Conservation (phyloP, 2,888 invertebrate species). For the Cistogaster globosa region DNA sequence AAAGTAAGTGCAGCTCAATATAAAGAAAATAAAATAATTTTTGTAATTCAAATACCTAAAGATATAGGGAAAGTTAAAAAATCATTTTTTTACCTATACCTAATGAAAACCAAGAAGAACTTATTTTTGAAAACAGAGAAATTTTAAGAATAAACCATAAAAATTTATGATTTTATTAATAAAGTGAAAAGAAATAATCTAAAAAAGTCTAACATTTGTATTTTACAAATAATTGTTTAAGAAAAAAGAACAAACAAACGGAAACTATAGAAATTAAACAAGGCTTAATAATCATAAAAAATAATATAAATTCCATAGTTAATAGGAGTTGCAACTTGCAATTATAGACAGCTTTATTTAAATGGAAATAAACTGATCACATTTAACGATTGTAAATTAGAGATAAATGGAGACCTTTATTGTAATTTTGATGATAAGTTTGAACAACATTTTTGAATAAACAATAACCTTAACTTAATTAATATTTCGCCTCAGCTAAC, state of each 20-base stretch:
- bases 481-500: constrained; percentile 15
- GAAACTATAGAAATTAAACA: too few species aligned
- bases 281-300: too few species aligned
- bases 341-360: constrained; percentile 11
- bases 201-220: constrained; percentile 15
- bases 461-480: constrained; percentile 12
- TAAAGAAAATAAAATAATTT: constrained; percentile 15
- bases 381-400: constrained; percentile 24
- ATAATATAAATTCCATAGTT: too few species aligned
- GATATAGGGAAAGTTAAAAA: constrained; percentile 7
- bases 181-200: too few species aligned
- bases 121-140: constrained; percentile 26
- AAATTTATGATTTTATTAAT: constrained; percentile 24
- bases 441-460: constrained; percentile 14
- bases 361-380: constrained; percentile 20
- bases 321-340: constrained; percentile 3
- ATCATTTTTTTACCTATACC: constrained; percentile 16
- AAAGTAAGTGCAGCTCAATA: constrained; percentile 18
- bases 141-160: constrained; percentile 16
- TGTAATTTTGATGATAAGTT: constrained; percentile 18
- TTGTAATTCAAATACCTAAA: constrained; percentile 29
- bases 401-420: constrained; percentile 31
- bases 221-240: constrained; percentile 4
- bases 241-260: too few species aligned
- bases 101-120: constrained; percentile 37